Base-by-base conservation (phyloP, 1,140 invertebrate species). In the Odontomachus brunneus region DNA sequence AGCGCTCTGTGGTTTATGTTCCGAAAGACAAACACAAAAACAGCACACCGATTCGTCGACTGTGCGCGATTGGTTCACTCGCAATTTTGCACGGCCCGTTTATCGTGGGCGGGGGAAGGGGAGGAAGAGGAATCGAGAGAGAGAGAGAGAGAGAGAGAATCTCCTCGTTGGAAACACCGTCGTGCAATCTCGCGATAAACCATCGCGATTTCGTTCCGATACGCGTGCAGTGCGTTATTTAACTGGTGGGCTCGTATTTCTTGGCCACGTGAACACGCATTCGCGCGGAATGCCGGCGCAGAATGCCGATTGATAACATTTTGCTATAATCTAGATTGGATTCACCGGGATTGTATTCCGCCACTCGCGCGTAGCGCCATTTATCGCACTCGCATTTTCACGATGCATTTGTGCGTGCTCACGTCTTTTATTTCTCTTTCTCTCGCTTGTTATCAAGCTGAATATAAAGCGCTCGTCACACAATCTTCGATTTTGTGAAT, bases 1-100 rank as follows among this genome's bases (percentile, higher is more conserved):
- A 22, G 29, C 15, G n/a, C 12, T 1, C n/a, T 11, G 5, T 15
- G 22, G 51, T 69, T 78, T 26, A 78, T 69, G 69, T 78, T 78
- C 57, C 51, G 57, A 69, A 80, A 29, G 33, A 48, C 33, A 69
- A 69, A 80, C 51, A 80, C 33, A 80, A 71, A 80, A 80, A 57
- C 38, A 11, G 38, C 19, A 17, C 48, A 4, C 3, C 12, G 5
- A 3, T 69, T 78, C 48, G 51, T 29, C 14, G 9, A 44, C 38
- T 7, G 38, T 11, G 7, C 26, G 49, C 53, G 65, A 80, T 80
- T 80, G 63, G 51, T 57, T 69, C 44, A 2, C 22, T 57, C 5
- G 17, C 15, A 80, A 59, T 80, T 48, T 71, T 57, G 17, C 51
- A 26, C 24, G 11, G 24, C n/a, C 22, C 15, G 22, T 24, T 71